Percentiles rank a stretch among this genome's conserved stretches.
phyloP scores from a whole-genome alignment of 2,888 invertebrate genomes.

The Zaprionus obscuricornis region DNA sequence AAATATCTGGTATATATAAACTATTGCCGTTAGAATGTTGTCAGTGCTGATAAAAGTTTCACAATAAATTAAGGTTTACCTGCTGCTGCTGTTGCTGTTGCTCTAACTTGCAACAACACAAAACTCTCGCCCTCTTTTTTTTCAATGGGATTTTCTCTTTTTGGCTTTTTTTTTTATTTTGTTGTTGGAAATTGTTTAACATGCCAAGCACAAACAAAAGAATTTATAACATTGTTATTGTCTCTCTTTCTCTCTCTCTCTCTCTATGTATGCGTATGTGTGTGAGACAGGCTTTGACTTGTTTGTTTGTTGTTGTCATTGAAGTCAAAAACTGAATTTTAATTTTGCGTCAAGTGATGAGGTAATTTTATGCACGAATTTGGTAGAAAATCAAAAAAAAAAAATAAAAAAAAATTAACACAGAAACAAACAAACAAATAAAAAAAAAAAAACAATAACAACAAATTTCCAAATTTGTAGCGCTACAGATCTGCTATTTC shows the following conservation, averaged over 20 bases:
- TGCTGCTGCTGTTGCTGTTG: no score
- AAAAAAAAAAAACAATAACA: slow-evolving; percentile 5
- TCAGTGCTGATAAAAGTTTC: slow-evolving; percentile 39
- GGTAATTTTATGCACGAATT: slow-evolving; percentile 72
- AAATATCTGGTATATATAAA: not conserved
- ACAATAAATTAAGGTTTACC: slow-evolving; percentile 50
- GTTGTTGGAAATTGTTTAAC: slow-evolving; percentile 63
- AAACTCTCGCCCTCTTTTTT: slow-evolving; percentile 31
- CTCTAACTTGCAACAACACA: not conserved
- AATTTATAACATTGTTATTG: slow-evolving; percentile 70
- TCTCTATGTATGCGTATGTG: no score
- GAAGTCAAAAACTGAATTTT: slow-evolving; percentile 65
- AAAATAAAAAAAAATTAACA: slow-evolving; percentile 36
- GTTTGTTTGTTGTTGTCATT: slow-evolving; percentile 40
- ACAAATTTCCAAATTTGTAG: not conserved
- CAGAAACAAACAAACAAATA: slow-evolving; percentile 14
- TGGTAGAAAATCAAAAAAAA: slow-evolving; percentile 32
- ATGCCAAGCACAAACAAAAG: slow-evolving; percentile 72
- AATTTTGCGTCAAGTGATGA: slow-evolving; percentile 68
- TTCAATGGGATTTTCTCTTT: slow-evolving; percentile 58
- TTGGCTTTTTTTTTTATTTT: slow-evolving; percentile 27
- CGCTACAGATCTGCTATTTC: slow-evolving; percentile 55
- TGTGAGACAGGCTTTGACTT: slow-evolving; percentile 31
- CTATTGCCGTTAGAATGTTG: slow-evolving; percentile 44
- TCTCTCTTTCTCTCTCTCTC: slow-evolving; percentile 18